Percentiles rank a stretch among this genome's conserved stretches.
These are phyloP conservation scores for Epizoanthus ramosus DNA, from an alignment of 92 coral and sea anemone genomes.

Conservation along the genomic window DNA sequence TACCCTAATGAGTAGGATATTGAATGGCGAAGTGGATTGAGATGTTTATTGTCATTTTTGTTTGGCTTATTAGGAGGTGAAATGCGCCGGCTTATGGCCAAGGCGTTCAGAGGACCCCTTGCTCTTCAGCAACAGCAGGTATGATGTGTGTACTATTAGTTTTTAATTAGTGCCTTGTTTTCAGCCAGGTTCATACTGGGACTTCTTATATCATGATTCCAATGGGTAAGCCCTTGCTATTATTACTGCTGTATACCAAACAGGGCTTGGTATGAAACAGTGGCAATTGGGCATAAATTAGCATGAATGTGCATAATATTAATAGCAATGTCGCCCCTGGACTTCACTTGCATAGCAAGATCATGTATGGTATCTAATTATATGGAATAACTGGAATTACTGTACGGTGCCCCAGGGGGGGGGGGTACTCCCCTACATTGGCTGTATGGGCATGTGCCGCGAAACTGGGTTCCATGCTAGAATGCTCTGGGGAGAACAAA, in stretches of 20 bases:
- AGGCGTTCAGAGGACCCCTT: constrained; percentile 93
- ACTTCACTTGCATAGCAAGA: no score
- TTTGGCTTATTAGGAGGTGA: constrained; percentile 77
- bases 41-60: background rate
- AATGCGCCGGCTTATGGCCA: constrained; percentile 93
- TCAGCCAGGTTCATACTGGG: background rate
- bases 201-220: background rate
- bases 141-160: background rate
- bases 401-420: no score
- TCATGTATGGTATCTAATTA: no score
- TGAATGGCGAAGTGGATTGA: background rate
- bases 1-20: no score
- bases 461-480: no score
- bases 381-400: no score
- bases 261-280: background rate
- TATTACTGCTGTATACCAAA: background rate
- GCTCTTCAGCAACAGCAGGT: constrained; percentile 96
- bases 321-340: no score
- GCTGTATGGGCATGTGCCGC: no score
- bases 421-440: no score
- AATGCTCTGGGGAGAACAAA: background rate
- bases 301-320: no score
- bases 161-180: background rate
- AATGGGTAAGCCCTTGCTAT: no score
- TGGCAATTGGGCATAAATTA: no score